Base-by-base conservation (phyloP, 2,888 invertebrate species). In the Watsonalla cultraria region DNA sequence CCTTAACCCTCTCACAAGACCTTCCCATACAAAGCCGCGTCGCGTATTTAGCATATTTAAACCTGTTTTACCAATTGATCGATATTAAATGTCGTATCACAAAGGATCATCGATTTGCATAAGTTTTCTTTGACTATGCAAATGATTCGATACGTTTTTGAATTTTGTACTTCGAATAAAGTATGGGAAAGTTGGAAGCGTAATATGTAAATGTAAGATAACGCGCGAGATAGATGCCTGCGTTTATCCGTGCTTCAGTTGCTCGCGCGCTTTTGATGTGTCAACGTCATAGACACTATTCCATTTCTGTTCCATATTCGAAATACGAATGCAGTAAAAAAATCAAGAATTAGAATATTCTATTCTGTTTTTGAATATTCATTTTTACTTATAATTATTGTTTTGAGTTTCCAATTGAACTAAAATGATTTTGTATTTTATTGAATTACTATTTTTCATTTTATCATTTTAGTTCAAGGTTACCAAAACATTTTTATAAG, bases 51-150 rank as follows among this genome's bases (percentile, higher is more conserved):
- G 42, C 42, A 42, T 80, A 78, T 83, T 81, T 78, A 85, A 90
- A 90, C 90, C 90, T 85, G 90, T 90, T 90, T 86, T 78, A 80
- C 79, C 82, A 79, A 90, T 90, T 87, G 88, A 90, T 87, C 82
- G 81, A 87, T 88, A 84, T 84, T 82, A 82, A 88, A 84, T 78
- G 77, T 80, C 69, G 67, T 61, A 56, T 70, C 66, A 82, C 82
- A 85, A 86, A 77, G 68, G 74, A 72, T 78, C 74, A 65, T 64
- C 72, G 76, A 86, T 89, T 89, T 88, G 89, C 89, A 88, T 89
- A 87, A 68, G 80, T 76, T 82, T 85, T 82, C 87, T 88, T 87
- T 80, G 76, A 72, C 85, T 76, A 77, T 90, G 90, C 84, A 85
- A 89, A 90, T 90, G 72, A 72, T 74, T 74, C 71, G 76, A 72